Conservation (phyloP, 2,113 vertebrate genomes). For the Azemiops feae region DNA sequence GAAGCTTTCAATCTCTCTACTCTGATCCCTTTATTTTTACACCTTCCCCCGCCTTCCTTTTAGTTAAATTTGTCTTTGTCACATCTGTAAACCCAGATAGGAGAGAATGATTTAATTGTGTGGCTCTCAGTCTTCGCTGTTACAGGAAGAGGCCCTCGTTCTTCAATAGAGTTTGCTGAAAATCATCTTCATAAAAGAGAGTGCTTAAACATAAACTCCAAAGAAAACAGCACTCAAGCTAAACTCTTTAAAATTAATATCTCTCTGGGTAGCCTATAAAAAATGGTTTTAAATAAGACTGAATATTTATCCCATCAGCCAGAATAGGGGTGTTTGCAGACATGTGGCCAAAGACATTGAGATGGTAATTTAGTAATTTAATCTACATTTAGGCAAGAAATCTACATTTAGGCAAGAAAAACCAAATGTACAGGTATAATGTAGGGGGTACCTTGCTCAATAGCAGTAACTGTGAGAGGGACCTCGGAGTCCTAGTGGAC, state of each 20-base stretch:
- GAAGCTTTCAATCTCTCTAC: not conserved
- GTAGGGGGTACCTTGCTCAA: too few species aligned
- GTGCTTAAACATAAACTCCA: not conserved
- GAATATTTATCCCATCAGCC: not conserved
- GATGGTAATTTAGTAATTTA: too few species aligned
- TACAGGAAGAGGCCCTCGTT: slow-evolving; percentile 26
- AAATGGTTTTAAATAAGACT: not conserved
- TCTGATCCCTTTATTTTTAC: not conserved
- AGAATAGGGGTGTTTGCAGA: not conserved
- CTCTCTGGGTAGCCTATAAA: not conserved
- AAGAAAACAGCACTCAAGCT: not conserved
- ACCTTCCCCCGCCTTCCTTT: not conserved
- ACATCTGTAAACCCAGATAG: not conserved
- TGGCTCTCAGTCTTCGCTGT: slow-evolving; percentile 14
- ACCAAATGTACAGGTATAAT: too few species aligned
- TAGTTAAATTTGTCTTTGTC: not conserved
- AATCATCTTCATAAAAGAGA: not conserved
- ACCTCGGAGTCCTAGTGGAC: too few species aligned
- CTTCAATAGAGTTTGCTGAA: fast-evolving
- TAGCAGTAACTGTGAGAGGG: too few species aligned
- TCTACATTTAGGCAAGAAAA: too few species aligned
- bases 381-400: too few species aligned
- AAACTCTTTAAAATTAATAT: not conserved
- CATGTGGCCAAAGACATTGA: not conserved
- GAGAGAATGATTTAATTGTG: slow-evolving; percentile 24